Base-by-base conservation (phyloP, 1,140 invertebrate genomes). In the Chlorops oryzae region DNA sequence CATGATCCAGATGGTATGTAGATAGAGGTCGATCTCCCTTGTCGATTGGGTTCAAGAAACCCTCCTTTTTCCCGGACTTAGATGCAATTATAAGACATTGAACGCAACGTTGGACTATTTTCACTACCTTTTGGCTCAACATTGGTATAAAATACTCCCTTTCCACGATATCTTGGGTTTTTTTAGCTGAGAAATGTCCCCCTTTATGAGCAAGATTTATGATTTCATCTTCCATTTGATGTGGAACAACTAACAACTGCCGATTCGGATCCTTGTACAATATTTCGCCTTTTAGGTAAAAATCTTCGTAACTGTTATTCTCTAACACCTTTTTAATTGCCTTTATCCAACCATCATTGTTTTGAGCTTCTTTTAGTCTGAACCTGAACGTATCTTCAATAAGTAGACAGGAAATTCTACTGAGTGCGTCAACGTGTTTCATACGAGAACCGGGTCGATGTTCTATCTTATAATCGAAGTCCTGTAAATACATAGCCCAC, bases 401-500 rank as follows among this genome's bases (percentile, higher is more conserved):
- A 7, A 39, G 15, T 18, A 39, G 7, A 9, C 7, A 7, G 18
- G n/a, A 7, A 32, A 15, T 18, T 17, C 37, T 7, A 15, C 37
- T 39, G 6, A 39, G 15, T 9, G 37, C 37, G 18, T 39, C 6
- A 17, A 39, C 37, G 15, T 39, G 37, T 15, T 18, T 9, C 37
- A 39, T 39, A 3, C 6, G 13, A 3, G 48, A 42, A 12, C 38
- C 22, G n/a, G 25, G 17, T 34, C 45, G 27, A 20, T 47, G 45
- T 35, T 35, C 28, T 35, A 47, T 47, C 15, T 37, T 20, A 32
- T 47, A 47, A n/a, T 47, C 32, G 23, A 35, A 47, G n/a, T 47
- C 45, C 15, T 48, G 46, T 18, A 48, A 39, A 23, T 13, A 39
- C 35, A 40, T 48, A 5, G 37, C 46, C 46, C 46, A 48, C 20